These are phyloP conservation scores for Regulus satrapa DNA, from an alignment of 2,113 vertebrate species.

Conservation along the genomic window DNA sequence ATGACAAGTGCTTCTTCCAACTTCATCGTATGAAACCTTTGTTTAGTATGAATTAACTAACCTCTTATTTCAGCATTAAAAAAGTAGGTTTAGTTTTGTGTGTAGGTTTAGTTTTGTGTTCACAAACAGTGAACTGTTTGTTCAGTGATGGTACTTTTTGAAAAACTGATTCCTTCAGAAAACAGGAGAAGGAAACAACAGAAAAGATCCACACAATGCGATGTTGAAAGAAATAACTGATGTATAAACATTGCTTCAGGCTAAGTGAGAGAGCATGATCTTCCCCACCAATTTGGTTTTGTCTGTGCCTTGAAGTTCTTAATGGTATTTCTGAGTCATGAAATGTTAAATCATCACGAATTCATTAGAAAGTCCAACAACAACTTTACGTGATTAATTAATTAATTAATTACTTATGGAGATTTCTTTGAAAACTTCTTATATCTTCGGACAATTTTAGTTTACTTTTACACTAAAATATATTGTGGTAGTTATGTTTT, in stretches of 20 bases:
- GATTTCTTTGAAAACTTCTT: not conserved
- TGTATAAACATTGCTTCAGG: not conserved
- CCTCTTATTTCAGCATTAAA: not conserved
- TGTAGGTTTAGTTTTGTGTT: too few species aligned
- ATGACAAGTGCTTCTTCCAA: not conserved
- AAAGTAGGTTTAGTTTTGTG: too few species aligned
- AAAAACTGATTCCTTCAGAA: not conserved
- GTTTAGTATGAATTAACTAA: not conserved
- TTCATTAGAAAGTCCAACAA: not conserved
- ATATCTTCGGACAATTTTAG: not conserved
- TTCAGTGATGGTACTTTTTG: not conserved
- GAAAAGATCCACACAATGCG: not conserved
- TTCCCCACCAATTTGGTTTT: not conserved
- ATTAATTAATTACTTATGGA: not conserved
- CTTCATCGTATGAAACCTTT: not conserved
- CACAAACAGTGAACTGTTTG: too few species aligned
- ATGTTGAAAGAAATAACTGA: not conserved
- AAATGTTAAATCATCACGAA: not conserved
- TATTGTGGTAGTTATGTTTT: not conserved
- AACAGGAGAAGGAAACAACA: not conserved
- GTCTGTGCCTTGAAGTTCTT: not conserved
- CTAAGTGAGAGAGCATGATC: not conserved
- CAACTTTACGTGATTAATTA: not conserved
- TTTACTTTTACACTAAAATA: not conserved
- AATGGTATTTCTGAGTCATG: not conserved